Percentiles rank a stretch among this genome's conserved stretches.
Evolutionary conservation across 2,797 vertebrate species (phyloP).

Genomic region (Sciurus vulgaris): DNA sequence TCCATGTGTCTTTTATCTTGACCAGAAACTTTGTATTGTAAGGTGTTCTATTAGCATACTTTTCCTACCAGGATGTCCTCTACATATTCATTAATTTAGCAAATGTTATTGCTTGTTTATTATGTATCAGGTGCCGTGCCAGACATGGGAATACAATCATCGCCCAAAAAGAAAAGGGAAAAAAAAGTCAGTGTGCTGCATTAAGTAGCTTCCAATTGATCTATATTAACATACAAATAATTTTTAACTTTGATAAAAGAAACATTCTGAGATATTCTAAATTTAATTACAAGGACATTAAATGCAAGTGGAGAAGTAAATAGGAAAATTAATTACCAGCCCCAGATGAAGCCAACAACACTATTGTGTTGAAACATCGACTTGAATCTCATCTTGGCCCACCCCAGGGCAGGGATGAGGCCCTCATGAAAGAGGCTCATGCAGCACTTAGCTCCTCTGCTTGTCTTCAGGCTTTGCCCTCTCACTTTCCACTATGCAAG

Average conservation of each 20-base stretch:
- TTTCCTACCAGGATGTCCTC: not conserved
- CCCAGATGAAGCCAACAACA: not conserved
- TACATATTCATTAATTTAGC: not conserved
- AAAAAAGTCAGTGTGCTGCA: not conserved
- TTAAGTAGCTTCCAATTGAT: not conserved
- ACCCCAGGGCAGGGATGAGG: not conserved
- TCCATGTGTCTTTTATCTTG: not conserved
- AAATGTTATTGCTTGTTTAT: not conserved
- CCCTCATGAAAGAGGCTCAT: not conserved
- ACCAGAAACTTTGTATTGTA: not conserved
- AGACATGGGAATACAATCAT: not conserved
- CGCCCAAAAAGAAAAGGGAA: not conserved
- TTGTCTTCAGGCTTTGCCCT: not conserved
- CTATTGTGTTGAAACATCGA: not conserved
- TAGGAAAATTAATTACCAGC: not conserved
- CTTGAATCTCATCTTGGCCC: not conserved
- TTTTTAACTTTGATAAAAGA: not conserved
- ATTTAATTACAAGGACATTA: not conserved
- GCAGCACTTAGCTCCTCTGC: not conserved
- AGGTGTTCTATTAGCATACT: not conserved
- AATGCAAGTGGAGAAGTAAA: not conserved
- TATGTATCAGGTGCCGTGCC: not conserved
- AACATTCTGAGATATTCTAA: not conserved
- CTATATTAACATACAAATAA: not conserved
- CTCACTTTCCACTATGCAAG: too few relatives aligned